Evolutionary conservation across 2,888 invertebrate species (phyloP), one percentile per base, ranked within the genome.

Genomic region (Bugulina stolonifera): DNA sequence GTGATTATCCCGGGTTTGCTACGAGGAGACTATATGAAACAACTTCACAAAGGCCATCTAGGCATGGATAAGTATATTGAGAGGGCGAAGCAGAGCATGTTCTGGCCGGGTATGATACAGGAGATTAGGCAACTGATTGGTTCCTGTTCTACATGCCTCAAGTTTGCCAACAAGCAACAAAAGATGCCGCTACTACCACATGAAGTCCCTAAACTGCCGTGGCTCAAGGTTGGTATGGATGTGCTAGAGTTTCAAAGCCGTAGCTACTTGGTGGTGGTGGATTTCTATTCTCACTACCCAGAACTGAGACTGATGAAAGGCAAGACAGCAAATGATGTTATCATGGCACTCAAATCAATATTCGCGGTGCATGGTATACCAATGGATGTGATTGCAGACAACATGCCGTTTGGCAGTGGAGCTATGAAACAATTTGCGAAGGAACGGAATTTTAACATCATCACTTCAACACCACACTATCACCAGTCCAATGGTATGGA

Each of bases 351-450:
- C 5, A 32, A 27, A n/a, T 35, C 35, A 3, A 32, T 34, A 3
- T 69, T 69, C 25, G 32, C 69, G 22, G 35, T 34, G 5, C 35
- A 34, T 69, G 34, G 69, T 69, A 69, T 69, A 18, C 69, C 69
- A 5, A 10, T 34, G 5, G 69, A 69, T 5, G 34, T 69, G 2
- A 69, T 69, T n/a, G 35, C 34, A 10, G 69, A 69, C 69, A 69
- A 69, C 23, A 57, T 57, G 27, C n/a, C 57, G 5, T 57, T 57
- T 57, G 27, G 27, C 27, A 57, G 57, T 27, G n/a, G 5, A 27
- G 57, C 57, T 57, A 27, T 57, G 27, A 5, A 23, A 22, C n/a
- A 23, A 18, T 57, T 57, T 57, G 10, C n/a, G 10, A 3, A 57
- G 27, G 23, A 57, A 27, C n/a, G 57, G 57, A 57, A 23, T 23